These are phyloP conservation scores for Synanthedon myopaeformis DNA, from an alignment of 2,888 invertebrate species.

Conservation along the genomic window DNA sequence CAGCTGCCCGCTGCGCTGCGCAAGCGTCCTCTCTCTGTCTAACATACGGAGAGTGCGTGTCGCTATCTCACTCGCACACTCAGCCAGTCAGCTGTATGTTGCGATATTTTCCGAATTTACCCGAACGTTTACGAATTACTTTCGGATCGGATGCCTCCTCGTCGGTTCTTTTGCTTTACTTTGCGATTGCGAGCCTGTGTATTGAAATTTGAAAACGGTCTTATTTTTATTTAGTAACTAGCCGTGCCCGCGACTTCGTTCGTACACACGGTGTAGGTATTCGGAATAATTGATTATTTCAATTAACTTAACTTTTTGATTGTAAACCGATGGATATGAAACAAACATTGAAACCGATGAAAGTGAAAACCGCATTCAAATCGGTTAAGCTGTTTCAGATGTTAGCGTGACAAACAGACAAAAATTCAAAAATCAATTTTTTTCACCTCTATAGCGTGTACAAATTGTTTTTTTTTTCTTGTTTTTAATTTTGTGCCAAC, in stretches of 20 bases:
- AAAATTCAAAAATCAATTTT: too few relatives aligned
- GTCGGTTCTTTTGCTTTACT: neutral
- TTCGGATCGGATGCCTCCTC: conserved; percentile 40
- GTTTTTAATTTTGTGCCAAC: too few relatives aligned
- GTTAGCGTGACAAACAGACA: too few relatives aligned
- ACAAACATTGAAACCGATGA: too few relatives aligned
- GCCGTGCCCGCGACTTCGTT: neutral
- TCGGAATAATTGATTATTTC: too few relatives aligned
- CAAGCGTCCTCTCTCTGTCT: conserved; percentile 29
- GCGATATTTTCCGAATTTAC: conserved; percentile 42
- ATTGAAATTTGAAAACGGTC: neutral
- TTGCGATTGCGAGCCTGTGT: neutral
- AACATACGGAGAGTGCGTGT: conserved; percentile 14
- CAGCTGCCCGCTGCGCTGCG: conserved; percentile 52
- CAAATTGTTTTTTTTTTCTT: too few relatives aligned
- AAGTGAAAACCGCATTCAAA: too few relatives aligned
- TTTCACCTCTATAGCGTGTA: too few relatives aligned
- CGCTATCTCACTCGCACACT: conserved; percentile 35
- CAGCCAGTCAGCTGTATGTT: conserved; percentile 63
- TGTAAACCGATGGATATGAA: too few relatives aligned
- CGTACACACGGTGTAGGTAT: too few relatives aligned
- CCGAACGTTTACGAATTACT: conserved; percentile 50
- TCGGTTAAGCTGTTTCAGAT: too few relatives aligned
- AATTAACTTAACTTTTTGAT: too few relatives aligned
- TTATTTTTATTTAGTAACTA: neutral